Base-by-base conservation (phyloP, 2,888 invertebrate species). In the Amblyteles armatorius region DNA sequence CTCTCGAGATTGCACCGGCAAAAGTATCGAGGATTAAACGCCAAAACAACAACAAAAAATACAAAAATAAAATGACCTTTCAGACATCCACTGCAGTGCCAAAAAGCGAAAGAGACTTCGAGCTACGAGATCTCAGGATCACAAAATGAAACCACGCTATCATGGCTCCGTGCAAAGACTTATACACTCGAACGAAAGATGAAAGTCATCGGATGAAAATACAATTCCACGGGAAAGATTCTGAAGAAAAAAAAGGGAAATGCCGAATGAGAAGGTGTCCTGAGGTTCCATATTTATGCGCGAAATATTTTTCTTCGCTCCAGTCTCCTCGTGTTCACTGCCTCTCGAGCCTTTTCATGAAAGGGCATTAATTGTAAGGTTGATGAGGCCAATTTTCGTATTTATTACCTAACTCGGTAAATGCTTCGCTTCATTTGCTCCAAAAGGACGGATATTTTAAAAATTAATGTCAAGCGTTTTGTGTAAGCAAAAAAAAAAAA, bases 11-110 rank as follows among this genome's bases (percentile, higher is more conserved):
- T 22, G 79, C 48, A 50, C 33, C 69, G 76, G 76, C 55, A 55
- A 79, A 67, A 68, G 67, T 79, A 79, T 74, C 83, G 48, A 67
- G 36, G 74, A 79, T 60, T 36, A 48, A 48, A 73, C 67, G 11
- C 60, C 4, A 63, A 63, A n/a, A 5, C 13, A 13, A 33, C 1
- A 63, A 63, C 33, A 63, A 2, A 63, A 33, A 63, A 33, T 2
- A 5, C 0, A 11, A 36, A 11, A 40, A 40, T 36, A 9, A 36
- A 36, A 36, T 40, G 11, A 13, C 29, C 16, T n/a, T 55, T n/a
- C 33, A 3, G 29, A 63, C n/a, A 63, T 29, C 63, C 5, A n/a
- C 16, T 29, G 7, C 63, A 33, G 26, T 22, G 40, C 48, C 16
- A 16, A 26, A 6, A 19, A 29, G 57, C 7, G n/a, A 44, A 48